A percentile compares a stretch with the other conserved stretches of the same genome.
Conservation (phyloP, 2,113 vertebrate genomes). For the Herpetotheres cachinnans region DNA sequence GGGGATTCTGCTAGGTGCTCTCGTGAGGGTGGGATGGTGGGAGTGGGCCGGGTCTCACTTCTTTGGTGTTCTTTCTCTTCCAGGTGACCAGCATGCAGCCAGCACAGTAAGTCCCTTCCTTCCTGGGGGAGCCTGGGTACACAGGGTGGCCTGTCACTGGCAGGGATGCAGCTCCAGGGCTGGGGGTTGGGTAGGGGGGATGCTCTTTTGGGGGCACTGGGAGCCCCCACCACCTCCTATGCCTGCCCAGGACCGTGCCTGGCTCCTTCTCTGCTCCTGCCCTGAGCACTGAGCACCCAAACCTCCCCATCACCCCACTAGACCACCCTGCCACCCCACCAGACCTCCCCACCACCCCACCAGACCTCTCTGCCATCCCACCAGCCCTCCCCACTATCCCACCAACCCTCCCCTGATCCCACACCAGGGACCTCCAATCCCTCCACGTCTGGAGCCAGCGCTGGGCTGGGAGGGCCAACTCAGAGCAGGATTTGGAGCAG, state of each 20-base stretch:
- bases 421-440: neutral
- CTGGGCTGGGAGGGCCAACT: neutral
- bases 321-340: rapidly evolving
- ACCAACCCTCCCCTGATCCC: neutral
- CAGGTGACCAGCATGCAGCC: neutral
- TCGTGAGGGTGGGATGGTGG: neutral
- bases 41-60: neutral
- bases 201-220: neutral
- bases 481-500: neutral
- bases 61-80: neutral
- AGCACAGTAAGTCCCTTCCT: neutral
- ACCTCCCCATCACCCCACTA: neutral
- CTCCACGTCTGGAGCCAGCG: rapidly evolving
- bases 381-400: rapidly evolving
- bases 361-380: neutral
- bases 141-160: neutral
- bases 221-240: neutral
- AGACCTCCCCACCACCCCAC: rapidly evolving
- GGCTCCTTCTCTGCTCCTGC: neutral
- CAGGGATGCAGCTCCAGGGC: neutral
- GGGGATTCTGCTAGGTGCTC: neutral
- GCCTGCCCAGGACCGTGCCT: neutral
- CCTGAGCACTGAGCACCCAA: neutral
- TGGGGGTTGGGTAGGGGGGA: neutral
- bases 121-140: neutral